These are phyloP conservation scores for Hypanus sabinus DNA, from an alignment of 2,113 vertebrate species.

Conservation along the genomic window DNA sequence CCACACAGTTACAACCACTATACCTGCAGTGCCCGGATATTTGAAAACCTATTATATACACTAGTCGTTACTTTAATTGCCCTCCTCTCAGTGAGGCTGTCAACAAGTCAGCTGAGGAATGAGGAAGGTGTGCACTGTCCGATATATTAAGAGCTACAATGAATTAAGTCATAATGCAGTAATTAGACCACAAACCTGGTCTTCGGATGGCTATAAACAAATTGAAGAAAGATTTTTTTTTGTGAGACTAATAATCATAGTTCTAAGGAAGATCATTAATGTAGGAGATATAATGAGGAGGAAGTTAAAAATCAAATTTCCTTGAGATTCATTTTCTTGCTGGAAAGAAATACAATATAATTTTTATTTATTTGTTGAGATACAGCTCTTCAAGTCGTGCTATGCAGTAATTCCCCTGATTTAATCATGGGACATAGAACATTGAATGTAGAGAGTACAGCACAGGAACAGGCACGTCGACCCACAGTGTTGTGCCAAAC, in stretches of 20 bases:
- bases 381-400: too few species aligned
- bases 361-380: too few species aligned
- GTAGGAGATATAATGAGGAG: not conserved
- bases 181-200: not conserved
- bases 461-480: too few species aligned
- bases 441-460: too few species aligned
- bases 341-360: too few species aligned
- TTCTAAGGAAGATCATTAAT: not conserved
- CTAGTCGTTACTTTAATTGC: not conserved
- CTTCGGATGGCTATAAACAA: not conserved
- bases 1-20: not conserved
- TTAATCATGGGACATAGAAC: too few species aligned
- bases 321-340: too few species aligned
- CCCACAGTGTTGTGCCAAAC: too few species aligned
- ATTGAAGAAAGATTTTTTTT: not conserved
- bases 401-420: too few species aligned
- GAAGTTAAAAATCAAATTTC: not conserved
- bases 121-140: not conserved
- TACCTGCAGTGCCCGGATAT: not conserved
- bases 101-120: not conserved
- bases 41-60: not conserved
- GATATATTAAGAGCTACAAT: not conserved
- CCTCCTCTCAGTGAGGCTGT: slow-evolving; percentile 41
- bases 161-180: not conserved
- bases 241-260: not conserved